Conservation (phyloP, 1,140 invertebrate genomes). For the Arctopsyche grandis region DNA sequence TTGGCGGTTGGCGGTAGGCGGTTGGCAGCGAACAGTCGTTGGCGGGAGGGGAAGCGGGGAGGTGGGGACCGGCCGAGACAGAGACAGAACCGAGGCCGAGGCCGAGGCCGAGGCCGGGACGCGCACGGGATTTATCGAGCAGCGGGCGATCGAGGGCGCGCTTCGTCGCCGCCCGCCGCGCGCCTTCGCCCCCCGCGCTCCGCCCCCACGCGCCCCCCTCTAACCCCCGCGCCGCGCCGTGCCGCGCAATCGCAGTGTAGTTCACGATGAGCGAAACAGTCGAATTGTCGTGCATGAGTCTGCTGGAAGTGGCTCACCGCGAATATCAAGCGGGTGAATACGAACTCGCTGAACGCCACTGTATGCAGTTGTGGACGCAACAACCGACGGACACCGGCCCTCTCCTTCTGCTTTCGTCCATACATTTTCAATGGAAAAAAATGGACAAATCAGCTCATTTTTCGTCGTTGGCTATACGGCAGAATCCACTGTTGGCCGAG, state of each 20-base stretch:
- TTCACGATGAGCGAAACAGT: background rate
- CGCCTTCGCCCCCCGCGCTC: background rate
- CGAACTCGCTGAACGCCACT: constrained; percentile 39
- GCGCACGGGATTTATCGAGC: too few species aligned
- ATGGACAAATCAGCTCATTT: constrained; percentile 39
- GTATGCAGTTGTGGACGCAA: constrained; percentile 33
- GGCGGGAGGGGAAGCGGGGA: background rate
- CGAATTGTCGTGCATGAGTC: background rate
- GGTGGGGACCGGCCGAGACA: background rate
- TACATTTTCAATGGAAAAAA: constrained; percentile 38
- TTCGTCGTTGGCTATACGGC: constrained; percentile 39
- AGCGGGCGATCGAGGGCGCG: background rate
- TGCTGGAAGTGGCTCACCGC: constrained; percentile 42
- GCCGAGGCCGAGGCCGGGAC: too few species aligned
- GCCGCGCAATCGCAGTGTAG: background rate
- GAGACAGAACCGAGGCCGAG: too few species aligned
- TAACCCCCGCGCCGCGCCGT: too few species aligned
- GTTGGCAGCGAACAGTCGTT: background rate
- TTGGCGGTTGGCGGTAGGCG: background rate
- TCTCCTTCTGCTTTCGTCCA: constrained; percentile 42
- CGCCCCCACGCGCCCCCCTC: too few species aligned
- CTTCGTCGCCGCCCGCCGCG: background rate
- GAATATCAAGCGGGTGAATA: constrained; percentile 43
- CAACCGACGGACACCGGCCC: constrained; percentile 9
- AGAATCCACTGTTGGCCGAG: constrained; percentile 44